Percentiles rank a stretch among this genome's conserved stretches.
These are phyloP conservation scores for Spialia ferax DNA, from an alignment of 2,888 invertebrate genomes.

Conservation along the genomic window DNA sequence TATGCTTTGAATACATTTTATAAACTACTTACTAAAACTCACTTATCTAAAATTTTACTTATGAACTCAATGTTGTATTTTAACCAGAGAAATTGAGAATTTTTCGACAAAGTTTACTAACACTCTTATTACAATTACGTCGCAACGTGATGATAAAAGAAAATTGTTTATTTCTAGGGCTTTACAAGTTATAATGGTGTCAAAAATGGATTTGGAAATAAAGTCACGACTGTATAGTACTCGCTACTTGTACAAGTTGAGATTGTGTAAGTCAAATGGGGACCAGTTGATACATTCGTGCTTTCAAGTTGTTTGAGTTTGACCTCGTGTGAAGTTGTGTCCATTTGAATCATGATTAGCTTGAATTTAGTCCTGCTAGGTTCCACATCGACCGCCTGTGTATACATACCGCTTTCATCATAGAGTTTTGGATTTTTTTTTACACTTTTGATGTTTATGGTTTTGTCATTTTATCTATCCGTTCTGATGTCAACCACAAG, in stretches of 20 bases:
- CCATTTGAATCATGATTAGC: constrained; percentile 16
- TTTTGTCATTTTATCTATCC: constrained; percentile 6
- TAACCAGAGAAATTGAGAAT: no score
- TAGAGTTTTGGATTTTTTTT: neutral
- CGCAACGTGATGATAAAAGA: constrained; percentile 12
- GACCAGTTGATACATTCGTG: constrained; percentile 52
- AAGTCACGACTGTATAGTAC: constrained; percentile 84
- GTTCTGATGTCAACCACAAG: neutral
- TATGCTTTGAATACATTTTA: no score
- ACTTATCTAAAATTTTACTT: no score
- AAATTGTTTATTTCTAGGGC: constrained; percentile 78
- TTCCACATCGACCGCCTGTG: neutral
- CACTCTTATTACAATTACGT: neutral
- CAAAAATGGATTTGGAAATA: constrained; percentile 81
- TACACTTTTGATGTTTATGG: neutral
- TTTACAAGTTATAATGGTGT: constrained; percentile 86
- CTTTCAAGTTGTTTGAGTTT: constrained; percentile 54
- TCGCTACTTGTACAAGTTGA: no score
- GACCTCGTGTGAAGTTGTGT: constrained; percentile 30
- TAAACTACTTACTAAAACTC: no score
- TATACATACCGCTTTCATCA: constrained; percentile 4
- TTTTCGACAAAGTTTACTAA: neutral
- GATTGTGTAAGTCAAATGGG: constrained; percentile 73
- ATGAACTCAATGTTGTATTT: no score
- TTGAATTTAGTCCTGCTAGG: neutral